Evolutionary conservation across 2,113 vertebrate species (phyloP).

Genomic region (Ifrita kowaldi): DNA sequence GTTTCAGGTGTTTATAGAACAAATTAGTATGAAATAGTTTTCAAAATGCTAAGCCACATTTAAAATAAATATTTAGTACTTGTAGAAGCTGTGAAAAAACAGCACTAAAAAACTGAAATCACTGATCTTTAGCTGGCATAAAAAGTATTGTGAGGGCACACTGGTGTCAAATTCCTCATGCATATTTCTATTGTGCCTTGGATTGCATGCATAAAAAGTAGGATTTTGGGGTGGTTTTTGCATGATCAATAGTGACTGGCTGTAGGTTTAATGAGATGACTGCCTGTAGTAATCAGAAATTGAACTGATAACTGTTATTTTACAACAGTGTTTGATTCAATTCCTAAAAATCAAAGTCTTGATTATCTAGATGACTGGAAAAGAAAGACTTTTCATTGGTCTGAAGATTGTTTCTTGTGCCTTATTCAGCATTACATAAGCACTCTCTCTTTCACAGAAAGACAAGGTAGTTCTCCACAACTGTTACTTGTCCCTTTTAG

Average conservation of each 20-base stretch:
- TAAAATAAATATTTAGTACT: constrained; percentile 65
- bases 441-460: neutral
- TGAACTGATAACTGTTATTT: neutral
- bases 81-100: constrained; percentile 48
- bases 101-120: neutral
- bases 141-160: neutral
- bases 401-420: neutral
- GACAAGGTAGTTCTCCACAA: neutral
- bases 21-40: constrained; percentile 56
- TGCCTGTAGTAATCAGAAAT: neutral
- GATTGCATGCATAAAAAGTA: neutral
- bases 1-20: constrained; percentile 64
- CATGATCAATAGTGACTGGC: neutral
- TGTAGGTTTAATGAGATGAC: neutral
- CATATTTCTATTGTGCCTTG: neutral
- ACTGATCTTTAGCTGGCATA: neutral
- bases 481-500: neutral
- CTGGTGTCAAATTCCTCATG: neutral
- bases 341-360: neutral
- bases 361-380: neutral
- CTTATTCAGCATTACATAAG: neutral
- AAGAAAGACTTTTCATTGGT: neutral
- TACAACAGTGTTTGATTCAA: neutral
- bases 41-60: constrained; percentile 40
- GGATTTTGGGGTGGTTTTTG: neutral